These are phyloP conservation scores for Apogon talboti DNA, from an alignment of 2,797 vertebrate species.

Conservation along the genomic window DNA sequence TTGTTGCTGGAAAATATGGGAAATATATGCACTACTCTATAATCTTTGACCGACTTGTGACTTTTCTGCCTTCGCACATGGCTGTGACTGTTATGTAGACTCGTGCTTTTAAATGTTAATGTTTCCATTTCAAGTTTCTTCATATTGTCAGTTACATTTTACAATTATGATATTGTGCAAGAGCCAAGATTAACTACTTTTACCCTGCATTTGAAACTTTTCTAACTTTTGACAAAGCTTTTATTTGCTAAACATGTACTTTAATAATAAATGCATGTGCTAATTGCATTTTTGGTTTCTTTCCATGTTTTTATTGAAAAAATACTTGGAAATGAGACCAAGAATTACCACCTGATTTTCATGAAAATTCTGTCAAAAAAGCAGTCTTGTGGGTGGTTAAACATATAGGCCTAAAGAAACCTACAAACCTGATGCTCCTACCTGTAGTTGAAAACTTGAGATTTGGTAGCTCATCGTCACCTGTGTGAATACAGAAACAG, in stretches of 20 bases:
- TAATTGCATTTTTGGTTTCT: too few species aligned
- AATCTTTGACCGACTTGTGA: too few species aligned
- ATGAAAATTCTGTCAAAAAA: too few species aligned
- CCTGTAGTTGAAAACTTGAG: not conserved
- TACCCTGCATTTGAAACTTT: not conserved
- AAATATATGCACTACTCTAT: too few species aligned
- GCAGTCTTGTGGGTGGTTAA: too few species aligned
- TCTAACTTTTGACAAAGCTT: not conserved
- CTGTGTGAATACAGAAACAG: not conserved
- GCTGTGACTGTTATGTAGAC: not conserved
- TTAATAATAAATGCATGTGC: too few species aligned
- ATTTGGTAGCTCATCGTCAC: not conserved
- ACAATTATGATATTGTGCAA: not conserved
- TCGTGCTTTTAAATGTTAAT: not conserved
- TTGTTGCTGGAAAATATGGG: too few species aligned
- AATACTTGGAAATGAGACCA: too few species aligned
- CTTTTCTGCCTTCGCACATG: not conserved
- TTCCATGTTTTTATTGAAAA: too few species aligned
- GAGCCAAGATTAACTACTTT: not conserved
- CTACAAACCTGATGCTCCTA: not conserved
- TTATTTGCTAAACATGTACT: not conserved
- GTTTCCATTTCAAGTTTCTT: not conserved
- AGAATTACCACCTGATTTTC: too few species aligned
- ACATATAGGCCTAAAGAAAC: too few species aligned
- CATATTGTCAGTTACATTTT: not conserved